Conservation (phyloP, 2,797 vertebrate genomes). For the Aeoliscus strigatus region DNA sequence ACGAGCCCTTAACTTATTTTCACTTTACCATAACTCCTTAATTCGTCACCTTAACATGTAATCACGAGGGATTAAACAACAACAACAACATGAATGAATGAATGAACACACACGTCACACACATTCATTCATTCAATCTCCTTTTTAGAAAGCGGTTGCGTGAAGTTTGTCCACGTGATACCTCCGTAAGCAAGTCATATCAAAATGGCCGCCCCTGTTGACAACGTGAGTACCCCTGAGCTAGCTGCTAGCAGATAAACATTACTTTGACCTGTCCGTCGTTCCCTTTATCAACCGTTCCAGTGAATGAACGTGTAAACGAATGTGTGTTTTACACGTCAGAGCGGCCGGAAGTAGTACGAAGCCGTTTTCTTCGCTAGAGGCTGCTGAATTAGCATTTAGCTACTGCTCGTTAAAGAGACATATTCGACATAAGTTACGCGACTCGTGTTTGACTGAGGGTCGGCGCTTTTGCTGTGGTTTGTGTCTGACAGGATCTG, state of each 20-base stretch:
- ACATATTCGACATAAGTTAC: too few relatives aligned
- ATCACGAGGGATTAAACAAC: too few relatives aligned
- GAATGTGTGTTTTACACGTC: rapidly evolving
- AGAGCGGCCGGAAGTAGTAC: not conserved
- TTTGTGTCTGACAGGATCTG: slow-evolving; percentile 53
- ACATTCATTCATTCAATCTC: too few relatives aligned
- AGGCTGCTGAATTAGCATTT: slow-evolving; percentile 4
- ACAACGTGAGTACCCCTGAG: slow-evolving; percentile 67
- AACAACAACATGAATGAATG: too few relatives aligned
- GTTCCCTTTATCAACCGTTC: rapidly evolving
- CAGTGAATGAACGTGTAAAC: rapidly evolving
- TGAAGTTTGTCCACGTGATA: slow-evolving; percentile 9
- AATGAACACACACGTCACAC: too few relatives aligned
- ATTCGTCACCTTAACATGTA: too few relatives aligned
- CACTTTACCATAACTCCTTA: too few relatives aligned
- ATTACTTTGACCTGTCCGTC: not conserved
- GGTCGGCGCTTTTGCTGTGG: not conserved
- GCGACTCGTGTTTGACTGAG: not conserved
- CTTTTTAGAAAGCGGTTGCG: too few relatives aligned
- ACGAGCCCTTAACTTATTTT: too few relatives aligned
- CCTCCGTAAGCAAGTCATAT: slow-evolving; percentile 47
- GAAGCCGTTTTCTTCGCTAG: not conserved
- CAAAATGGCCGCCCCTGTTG: slow-evolving; percentile 71
- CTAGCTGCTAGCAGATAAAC: not conserved
- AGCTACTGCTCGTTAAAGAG: slow-evolving; percentile 13